Evolutionary conservation across 2,888 invertebrate genomes (phyloP).

Genomic region (Abrostola triplasia): DNA sequence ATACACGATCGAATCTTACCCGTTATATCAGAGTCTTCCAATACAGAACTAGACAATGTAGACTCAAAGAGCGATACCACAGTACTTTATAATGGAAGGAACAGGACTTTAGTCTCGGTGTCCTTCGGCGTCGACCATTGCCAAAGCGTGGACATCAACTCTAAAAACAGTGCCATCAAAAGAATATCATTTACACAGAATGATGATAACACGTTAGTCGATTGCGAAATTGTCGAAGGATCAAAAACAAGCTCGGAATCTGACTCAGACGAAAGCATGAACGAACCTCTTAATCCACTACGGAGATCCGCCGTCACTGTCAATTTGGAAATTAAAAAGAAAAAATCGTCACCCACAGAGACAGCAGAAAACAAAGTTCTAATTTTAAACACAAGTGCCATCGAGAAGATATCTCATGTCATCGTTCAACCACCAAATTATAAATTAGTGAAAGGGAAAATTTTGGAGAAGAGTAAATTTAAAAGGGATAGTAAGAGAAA

Average conservation of each 20-base stretch:
- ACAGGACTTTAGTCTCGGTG: conserved; percentile 63
- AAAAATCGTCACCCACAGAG: conserved; percentile 67
- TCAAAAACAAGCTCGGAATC: conserved; percentile 65
- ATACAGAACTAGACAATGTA: conserved; percentile 54
- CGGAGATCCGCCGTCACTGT: conserved; percentile 73
- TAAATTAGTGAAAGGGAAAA: conserved; percentile 80
- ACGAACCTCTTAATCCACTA: conserved; percentile 57
- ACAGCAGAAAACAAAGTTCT: conserved; percentile 79
- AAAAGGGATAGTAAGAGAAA: conserved; percentile 60
- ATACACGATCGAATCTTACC: conserved; percentile 23
- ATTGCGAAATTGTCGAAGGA: conserved; percentile 72
- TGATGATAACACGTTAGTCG: conserved; percentile 63
- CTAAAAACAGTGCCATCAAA: conserved; percentile 71
- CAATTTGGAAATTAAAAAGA: conserved; percentile 82
- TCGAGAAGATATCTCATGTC: conserved; percentile 82
- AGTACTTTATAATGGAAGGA: conserved; percentile 51
- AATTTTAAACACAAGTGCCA: conserved; percentile 84
- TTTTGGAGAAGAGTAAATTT: conserved; percentile 69
- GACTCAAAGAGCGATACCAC: conserved; percentile 59
- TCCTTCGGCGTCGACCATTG: conserved; percentile 72
- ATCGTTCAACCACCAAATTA: conserved; percentile 85
- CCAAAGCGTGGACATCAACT: conserved; percentile 68
- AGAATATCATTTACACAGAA: conserved; percentile 63
- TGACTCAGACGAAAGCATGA: conserved; percentile 66
- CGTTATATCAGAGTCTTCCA: conserved; percentile 59